A percentile compares a stretch with the other conserved stretches of the same genome.
Evolutionary conservation across 1,140 invertebrate species (phyloP).

Genomic region (Atta texana): DNA sequence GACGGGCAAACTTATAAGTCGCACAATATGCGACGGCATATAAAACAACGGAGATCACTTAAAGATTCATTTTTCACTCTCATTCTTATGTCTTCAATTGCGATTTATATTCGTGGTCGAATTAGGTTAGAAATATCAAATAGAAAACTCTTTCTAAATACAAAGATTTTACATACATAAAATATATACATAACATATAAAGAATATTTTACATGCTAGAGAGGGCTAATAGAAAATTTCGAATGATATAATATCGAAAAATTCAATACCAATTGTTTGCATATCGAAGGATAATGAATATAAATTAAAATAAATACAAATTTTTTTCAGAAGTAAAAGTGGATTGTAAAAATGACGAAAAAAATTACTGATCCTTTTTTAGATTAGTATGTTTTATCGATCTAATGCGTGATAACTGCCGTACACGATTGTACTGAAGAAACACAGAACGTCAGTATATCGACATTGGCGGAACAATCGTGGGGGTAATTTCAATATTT

Average conservation of each 20-base stretch:
- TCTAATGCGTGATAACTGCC: conserved; percentile 16
- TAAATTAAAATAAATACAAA: not conserved
- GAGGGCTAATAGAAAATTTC: not conserved
- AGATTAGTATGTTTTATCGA: not conserved
- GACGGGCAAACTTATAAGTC: conserved; percentile 49
- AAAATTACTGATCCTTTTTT: not conserved
- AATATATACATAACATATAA: too few relatives aligned
- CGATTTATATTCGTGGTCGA: not conserved
- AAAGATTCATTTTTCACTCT: conserved; percentile 6
- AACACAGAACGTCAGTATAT: not conserved
- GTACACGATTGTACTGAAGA: conserved; percentile 34
- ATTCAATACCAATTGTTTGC: too few relatives aligned
- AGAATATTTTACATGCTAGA: not conserved
- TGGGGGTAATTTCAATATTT: conserved; percentile 50
- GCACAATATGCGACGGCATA: not conserved
- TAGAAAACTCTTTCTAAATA: not conserved
- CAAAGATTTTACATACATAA: too few relatives aligned
- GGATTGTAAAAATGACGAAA: not conserved
- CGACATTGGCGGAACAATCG: conserved; percentile 46
- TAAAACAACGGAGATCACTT: not conserved
- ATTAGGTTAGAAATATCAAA: not conserved
- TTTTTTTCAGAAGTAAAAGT: not conserved
- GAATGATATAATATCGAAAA: too few relatives aligned
- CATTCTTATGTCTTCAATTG: not conserved
- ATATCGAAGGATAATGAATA: too few relatives aligned